Conservation (phyloP, 1,140 invertebrate genomes). For the Nautilus pompilius region DNA sequence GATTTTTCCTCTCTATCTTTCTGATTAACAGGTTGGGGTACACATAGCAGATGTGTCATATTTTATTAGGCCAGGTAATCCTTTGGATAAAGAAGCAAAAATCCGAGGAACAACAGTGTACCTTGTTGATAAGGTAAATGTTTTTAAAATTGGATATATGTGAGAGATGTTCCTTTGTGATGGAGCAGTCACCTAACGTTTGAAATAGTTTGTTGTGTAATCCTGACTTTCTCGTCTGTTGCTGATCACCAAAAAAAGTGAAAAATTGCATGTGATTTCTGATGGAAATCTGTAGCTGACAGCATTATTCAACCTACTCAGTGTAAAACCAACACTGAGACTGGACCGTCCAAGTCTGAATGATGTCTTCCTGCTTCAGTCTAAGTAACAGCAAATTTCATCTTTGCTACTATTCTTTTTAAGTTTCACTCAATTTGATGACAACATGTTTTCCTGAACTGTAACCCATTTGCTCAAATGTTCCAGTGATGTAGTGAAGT, state of each 20-base stretch:
- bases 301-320: background rate
- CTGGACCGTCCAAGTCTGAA: no score
- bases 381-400: no score
- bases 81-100: slow-evolving; percentile 53
- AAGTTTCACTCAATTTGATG: no score
- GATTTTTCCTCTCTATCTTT: background rate
- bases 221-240: background rate
- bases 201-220: background rate
- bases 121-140: slow-evolving; percentile 49
- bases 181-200: background rate
- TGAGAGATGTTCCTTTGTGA: background rate
- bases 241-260: background rate
- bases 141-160: background rate
- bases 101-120: slow-evolving; percentile 56
- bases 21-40: slow-evolving; percentile 48
- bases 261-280: background rate
- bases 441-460: no score
- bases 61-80: slow-evolving; percentile 54
- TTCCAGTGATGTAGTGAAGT: no score
- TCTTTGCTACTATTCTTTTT: no score
- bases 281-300: background rate
- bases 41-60: slow-evolving; percentile 58
- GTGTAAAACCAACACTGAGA: no score
- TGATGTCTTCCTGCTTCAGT: no score
- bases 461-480: no score